Conservation (phyloP, 64 coral and sea anemone species). For the Stichodactyla mertensii region DNA sequence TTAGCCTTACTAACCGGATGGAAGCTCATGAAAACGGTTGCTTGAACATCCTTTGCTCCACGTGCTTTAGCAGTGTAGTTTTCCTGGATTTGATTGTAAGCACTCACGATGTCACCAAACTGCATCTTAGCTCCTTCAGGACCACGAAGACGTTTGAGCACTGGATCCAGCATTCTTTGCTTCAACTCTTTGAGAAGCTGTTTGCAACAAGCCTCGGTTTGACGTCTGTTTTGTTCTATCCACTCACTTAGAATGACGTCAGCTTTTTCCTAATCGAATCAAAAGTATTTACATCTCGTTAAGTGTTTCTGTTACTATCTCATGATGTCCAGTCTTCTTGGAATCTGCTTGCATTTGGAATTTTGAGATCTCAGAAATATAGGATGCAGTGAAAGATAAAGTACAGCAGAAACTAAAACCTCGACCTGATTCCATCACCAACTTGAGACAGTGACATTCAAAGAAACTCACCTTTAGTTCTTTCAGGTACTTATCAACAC, state of each 20-base stretch:
- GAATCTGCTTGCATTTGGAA: too few relatives aligned
- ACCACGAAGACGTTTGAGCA: slow-evolving; percentile 31
- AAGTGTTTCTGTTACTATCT: too few relatives aligned
- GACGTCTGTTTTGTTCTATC: slow-evolving; percentile 25
- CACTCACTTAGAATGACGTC: not conserved
- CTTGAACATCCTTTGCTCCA: slow-evolving; percentile 69
- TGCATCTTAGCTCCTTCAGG: slow-evolving; percentile 45
- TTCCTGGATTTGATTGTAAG: slow-evolving; percentile 56
- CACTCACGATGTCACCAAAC: slow-evolving; percentile 59
- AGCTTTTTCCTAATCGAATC: slow-evolving; percentile 11
- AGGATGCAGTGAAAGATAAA: too few relatives aligned
- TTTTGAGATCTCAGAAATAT: too few relatives aligned
- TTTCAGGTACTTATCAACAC: slow-evolving; percentile 43
- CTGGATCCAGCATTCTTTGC: slow-evolving; percentile 33
- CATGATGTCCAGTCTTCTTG: too few relatives aligned
- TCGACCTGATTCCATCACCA: too few relatives aligned
- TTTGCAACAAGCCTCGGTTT: slow-evolving; percentile 32
- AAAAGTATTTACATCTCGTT: not conserved
- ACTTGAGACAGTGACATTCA: too few relatives aligned
- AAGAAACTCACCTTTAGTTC: slow-evolving; percentile 32
- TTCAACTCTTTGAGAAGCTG: slow-evolving; percentile 38
- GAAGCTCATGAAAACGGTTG: slow-evolving; percentile 58
- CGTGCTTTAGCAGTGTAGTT: slow-evolving; percentile 26
- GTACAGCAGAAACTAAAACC: too few relatives aligned
- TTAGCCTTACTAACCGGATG: slow-evolving; percentile 58